A percentile compares a stretch with the other conserved stretches of the same genome.
Evolutionary conservation across 2,888 invertebrate species (phyloP).

Genomic region (Coremacera marginata): DNA sequence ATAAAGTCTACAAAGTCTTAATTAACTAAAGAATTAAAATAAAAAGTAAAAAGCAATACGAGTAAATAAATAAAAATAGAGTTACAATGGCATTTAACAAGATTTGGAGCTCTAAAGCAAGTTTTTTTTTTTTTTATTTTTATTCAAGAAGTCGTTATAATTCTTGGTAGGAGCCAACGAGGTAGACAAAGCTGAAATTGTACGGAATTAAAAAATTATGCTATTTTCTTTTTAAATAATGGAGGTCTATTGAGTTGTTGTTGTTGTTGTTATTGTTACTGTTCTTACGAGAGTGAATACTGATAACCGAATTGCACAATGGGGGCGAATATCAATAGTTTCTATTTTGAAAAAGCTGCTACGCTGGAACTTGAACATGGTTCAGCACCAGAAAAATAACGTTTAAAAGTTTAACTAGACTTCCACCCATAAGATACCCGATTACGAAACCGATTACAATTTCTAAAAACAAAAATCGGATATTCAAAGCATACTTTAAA

Average conservation of each 20-base stretch:
- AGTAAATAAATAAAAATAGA: conserved; percentile 35
- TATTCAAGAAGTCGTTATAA: too few species aligned
- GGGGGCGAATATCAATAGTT: not conserved
- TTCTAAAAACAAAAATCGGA: conserved; percentile 6
- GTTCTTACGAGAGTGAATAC: not conserved
- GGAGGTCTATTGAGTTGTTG: too few species aligned
- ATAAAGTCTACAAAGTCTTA: conserved; percentile 51
- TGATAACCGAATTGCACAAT: not conserved
- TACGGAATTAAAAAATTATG: too few species aligned
- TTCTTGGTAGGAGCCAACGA: too few species aligned
- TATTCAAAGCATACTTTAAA: not conserved
- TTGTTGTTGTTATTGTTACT: too few species aligned
- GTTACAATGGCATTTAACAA: conserved; percentile 35
- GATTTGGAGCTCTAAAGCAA: not conserved
- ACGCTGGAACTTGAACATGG: conserved; percentile 57
- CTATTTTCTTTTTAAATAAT: too few species aligned
- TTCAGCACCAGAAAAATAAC: conserved; percentile 58
- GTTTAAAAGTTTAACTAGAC: conserved; percentile 39
- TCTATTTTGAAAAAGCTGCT: not conserved
- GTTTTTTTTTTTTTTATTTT: too few species aligned
- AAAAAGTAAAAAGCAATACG: conserved; percentile 38
- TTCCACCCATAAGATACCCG: conserved; percentile 44
- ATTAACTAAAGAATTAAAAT: conserved; percentile 38
- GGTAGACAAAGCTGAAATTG: too few species aligned
- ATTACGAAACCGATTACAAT: conserved; percentile 25